Evolutionary conservation across 2,797 vertebrate genomes (phyloP).

Genomic region (Pachyuromys duprasi): DNA sequence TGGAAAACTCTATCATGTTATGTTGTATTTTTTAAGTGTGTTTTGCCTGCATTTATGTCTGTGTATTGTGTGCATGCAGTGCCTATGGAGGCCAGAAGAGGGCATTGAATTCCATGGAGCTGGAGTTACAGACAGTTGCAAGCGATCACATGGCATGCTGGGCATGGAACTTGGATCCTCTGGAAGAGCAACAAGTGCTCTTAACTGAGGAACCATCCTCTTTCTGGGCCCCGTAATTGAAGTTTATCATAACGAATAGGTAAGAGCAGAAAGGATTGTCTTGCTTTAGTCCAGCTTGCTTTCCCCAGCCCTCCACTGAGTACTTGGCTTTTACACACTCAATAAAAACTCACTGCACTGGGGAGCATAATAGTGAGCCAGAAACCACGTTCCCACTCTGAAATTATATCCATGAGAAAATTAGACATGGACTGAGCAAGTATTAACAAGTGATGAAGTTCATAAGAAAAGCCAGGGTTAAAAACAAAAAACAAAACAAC

Average conservation of each 20-base stretch:
- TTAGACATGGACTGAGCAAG: not conserved
- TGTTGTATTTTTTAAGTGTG: not conserved
- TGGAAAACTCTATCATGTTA: not conserved
- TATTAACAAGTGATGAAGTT: not conserved
- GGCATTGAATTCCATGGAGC: not conserved
- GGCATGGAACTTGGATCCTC: not conserved
- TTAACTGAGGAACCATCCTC: not conserved
- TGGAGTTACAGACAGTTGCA: not conserved
- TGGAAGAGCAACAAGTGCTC: not conserved
- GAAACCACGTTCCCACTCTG: not conserved
- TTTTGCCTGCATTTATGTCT: not conserved
- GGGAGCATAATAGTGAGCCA: not conserved
- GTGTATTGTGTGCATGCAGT: not conserved
- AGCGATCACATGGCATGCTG: not conserved
- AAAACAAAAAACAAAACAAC: too few species aligned
- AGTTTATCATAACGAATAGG: not conserved
- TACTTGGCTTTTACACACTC: fast-evolving
- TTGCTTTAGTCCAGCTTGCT: not conserved
- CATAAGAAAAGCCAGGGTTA: not conserved
- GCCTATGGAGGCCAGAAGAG: not conserved
- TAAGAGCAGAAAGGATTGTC: not conserved
- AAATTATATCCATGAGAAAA: not conserved
- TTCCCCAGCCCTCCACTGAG: not conserved
- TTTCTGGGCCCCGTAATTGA: not conserved
- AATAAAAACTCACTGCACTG: not conserved